Conservation (phyloP, 2,113 vertebrate genomes). For the Tonatia bakeri region DNA sequence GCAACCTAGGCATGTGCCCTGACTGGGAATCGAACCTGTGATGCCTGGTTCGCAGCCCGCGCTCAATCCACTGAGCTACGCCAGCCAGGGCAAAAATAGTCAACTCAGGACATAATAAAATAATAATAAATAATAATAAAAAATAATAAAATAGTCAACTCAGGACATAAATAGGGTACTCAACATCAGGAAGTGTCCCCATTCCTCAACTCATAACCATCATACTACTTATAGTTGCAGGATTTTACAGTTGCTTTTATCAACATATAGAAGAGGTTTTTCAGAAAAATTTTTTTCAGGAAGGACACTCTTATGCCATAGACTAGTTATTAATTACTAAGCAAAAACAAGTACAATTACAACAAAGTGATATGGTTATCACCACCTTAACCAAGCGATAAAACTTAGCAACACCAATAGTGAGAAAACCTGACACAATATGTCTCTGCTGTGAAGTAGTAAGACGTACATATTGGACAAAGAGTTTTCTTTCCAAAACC, state of each 20-base stretch:
- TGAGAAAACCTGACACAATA: background rate
- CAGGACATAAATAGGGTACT: background rate
- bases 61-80: too few species aligned
- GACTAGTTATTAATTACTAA: background rate
- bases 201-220: background rate
- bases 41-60: too few species aligned
- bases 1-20: too few species aligned
- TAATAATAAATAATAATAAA: too few species aligned
- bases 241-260: background rate
- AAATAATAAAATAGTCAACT: background rate
- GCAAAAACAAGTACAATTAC: background rate
- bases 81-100: too few species aligned
- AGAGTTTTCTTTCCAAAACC: background rate
- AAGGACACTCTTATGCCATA: background rate
- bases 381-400: background rate
- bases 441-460: background rate
- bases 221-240: background rate
- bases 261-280: background rate
- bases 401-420: background rate
- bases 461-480: background rate
- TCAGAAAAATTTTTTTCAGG: background rate
- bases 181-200: background rate
- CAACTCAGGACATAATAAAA: too few species aligned
- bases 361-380: background rate
- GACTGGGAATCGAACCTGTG: too few species aligned